Percentiles rank a stretch among this genome's conserved stretches.
phyloP scores from a whole-genome alignment of 2,888 invertebrate genomes.

The Ypsolopha scabrella region DNA sequence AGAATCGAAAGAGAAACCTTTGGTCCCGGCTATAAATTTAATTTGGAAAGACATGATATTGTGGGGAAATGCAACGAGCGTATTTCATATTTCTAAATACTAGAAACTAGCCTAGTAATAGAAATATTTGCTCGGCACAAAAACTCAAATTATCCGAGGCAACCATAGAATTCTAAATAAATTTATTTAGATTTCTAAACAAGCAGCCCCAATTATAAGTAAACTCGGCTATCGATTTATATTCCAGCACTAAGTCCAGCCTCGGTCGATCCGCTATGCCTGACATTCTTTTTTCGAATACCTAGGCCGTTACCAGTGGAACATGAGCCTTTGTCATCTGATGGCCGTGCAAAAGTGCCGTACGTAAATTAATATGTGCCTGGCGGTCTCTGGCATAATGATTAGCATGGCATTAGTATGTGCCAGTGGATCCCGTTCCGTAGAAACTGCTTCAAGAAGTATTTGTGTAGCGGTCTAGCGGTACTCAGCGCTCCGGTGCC shows the following conservation, averaged over 20 bases:
- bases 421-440: constrained; percentile 43
- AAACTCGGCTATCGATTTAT: not conserved
- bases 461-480: constrained; percentile 39
- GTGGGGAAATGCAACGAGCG: too few relatives aligned
- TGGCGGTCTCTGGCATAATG: constrained; percentile 36
- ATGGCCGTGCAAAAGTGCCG: constrained; percentile 43
- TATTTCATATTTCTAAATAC: too few relatives aligned
- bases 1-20: too few relatives aligned
- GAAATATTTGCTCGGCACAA: too few relatives aligned
- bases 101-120: too few relatives aligned
- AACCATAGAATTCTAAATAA: too few relatives aligned
- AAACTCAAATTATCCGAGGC: too few relatives aligned
- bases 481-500: constrained; percentile 11
- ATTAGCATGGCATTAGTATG: constrained; percentile 64
- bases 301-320: constrained; percentile 37
- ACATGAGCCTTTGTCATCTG: constrained; percentile 29
- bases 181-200: too few relatives aligned
- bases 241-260: not conserved
- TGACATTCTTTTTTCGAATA: constrained; percentile 32
- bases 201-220: not conserved
- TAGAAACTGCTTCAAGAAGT: constrained; percentile 42
- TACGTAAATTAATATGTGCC: constrained; percentile 60
- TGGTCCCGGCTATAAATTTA: too few relatives aligned
- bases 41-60: too few relatives aligned
- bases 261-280: constrained; percentile 16